These are phyloP conservation scores for Dendropsophus ebraccatus DNA, from an alignment of 2,113 vertebrate species.

Conservation along the genomic window DNA sequence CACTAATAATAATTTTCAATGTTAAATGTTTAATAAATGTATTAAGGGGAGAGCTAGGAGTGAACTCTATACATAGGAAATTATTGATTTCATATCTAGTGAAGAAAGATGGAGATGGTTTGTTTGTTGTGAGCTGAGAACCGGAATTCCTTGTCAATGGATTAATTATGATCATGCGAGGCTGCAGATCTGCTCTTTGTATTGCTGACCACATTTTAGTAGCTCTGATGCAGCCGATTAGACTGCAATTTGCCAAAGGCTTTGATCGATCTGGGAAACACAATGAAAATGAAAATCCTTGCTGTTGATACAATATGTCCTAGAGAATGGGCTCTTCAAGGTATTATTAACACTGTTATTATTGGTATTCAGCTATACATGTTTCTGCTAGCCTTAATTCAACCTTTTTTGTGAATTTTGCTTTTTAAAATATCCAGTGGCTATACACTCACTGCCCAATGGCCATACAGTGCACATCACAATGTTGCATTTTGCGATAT, in stretches of 20 bases:
- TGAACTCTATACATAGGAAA: slow-evolving; percentile 15
- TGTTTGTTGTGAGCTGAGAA: slow-evolving; percentile 37
- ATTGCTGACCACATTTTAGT: slow-evolving; percentile 37
- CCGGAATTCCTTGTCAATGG: slow-evolving; percentile 41
- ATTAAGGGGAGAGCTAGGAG: slow-evolving; percentile 31
- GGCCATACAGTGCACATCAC: too few species aligned
- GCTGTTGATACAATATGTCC: background rate
- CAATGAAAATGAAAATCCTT: background rate
- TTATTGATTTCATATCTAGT: slow-evolving; percentile 42
- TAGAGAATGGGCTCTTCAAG: background rate
- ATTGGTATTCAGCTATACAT: background rate
- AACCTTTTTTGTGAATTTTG: background rate
- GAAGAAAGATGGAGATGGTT: slow-evolving; percentile 45
- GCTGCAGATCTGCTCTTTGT: slow-evolving; percentile 26
- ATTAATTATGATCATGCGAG: slow-evolving; percentile 28
- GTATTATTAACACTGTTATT: background rate
- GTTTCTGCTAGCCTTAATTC: background rate
- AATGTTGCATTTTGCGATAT: too few species aligned
- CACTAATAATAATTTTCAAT: slow-evolving; percentile 37
- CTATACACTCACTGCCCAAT: too few species aligned
- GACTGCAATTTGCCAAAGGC: slow-evolving; percentile 38
- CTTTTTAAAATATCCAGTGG: too few species aligned
- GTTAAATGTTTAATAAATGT: slow-evolving; percentile 57
- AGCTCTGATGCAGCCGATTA: slow-evolving; percentile 39
- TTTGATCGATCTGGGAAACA: slow-evolving; percentile 29